A percentile compares a stretch with the other conserved stretches of the same genome.
Conservation (phyloP, 2,113 vertebrate genomes). For the Pollachius pollachius region DNA sequence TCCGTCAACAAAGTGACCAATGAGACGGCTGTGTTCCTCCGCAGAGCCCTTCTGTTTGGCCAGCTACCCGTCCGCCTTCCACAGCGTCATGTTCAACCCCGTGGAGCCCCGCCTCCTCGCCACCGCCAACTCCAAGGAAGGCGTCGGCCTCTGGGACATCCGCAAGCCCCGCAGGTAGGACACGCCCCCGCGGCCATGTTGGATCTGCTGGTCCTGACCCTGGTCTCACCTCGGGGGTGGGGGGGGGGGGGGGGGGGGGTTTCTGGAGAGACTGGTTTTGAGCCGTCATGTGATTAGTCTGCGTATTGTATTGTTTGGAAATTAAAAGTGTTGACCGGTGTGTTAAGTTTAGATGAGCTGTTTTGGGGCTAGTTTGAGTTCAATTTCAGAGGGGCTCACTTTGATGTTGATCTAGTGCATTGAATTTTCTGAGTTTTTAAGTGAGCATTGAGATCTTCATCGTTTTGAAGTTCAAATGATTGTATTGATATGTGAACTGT, state of each 20-base stretch:
- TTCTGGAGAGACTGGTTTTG: not conserved
- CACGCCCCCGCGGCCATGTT: not conserved
- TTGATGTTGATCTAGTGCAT: no score
- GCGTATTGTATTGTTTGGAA: not conserved
- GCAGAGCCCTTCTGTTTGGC: conserved; percentile 97
- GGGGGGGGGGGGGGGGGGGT: not conserved
- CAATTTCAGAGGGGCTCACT: no score
- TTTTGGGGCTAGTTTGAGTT: no score
- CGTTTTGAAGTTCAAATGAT: not conserved
- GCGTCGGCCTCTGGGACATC: conserved; percentile 97
- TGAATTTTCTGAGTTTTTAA: no score
- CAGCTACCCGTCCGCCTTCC: conserved; percentile 96
- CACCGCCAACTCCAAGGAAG: conserved; percentile 98
- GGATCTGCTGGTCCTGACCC: no score
- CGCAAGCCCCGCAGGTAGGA: conserved; percentile 94
- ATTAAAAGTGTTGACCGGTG: not conserved
- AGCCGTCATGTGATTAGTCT: no score
- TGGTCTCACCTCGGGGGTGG: no score
- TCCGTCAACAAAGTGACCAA: no score
- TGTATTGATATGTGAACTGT: not conserved
- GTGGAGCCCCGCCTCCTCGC: conserved; percentile 93
- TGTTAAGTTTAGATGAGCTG: no score
- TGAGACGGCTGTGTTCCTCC: no score
- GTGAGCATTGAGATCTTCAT: not conserved
- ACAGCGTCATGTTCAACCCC: conserved; percentile 99